Evolutionary conservation across 2,113 vertebrate genomes (phyloP), one percentile per base, ranked within the genome.

Genomic region (Pluvialis apricaria): DNA sequence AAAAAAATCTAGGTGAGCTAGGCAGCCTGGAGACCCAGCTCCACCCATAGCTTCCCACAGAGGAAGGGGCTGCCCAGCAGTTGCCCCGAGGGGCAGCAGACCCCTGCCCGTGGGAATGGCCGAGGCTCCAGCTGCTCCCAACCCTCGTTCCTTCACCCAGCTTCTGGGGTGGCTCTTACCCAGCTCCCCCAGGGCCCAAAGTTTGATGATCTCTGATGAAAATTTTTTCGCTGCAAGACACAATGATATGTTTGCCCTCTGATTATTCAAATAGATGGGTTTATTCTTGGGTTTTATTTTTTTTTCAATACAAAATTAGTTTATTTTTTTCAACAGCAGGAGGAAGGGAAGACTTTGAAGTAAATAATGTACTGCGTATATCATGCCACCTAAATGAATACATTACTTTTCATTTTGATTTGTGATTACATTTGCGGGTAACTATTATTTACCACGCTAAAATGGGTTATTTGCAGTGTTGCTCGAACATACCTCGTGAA

Each of bases 321-420:
- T 94, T 61, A 38, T 86, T 80, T 93, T 84, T 45, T 94, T 76
- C 25, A 31, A 18, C 24, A 57, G 29, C 9, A 6, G 36, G 54
- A 85, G 32, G 34, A 90, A 75, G 52, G 45, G 42, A 92, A 84
- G 52, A 60, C 40, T 68, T 73, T 45, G 31, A 66, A 93, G 73
- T 47, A 93, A 96, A 86, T 76, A 72, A 52, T 65, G 21, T 69
- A 13, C 31, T 75, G 42, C 58, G 60, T 89, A 24, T 82, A 57
- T 95, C 45, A 21, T 61, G 17, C 38, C 75, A 77, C 75, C 54
- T 85, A 82, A 95, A 69, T 58, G 40, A 94, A 82, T 77, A 54
- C 54, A 34, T 87, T 89, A 72, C 52, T 80, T 88, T 95, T 92
- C 54, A 28, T 89, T 95, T 95, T 88, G 70, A 84, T 89, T 84